phyloP scores from a whole-genome alignment of 2,113 vertebrate species.

The Syngnathoides biaculeatus region DNA sequence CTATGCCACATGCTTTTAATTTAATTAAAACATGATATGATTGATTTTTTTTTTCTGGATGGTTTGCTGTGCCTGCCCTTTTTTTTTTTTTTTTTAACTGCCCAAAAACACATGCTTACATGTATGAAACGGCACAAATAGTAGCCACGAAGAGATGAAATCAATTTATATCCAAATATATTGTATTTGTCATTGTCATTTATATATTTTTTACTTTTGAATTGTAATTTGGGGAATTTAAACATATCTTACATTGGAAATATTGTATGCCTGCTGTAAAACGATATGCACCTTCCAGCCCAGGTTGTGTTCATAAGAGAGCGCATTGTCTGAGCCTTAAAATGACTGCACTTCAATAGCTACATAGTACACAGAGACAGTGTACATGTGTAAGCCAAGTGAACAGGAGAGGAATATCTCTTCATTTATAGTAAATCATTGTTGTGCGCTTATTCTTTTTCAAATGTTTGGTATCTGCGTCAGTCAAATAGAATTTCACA shows the following conservation, averaged over 20 bases:
- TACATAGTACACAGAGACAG: constrained; percentile 6
- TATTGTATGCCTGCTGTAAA: constrained; percentile 1
- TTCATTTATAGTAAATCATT: background rate
- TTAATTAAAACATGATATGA: too few relatives aligned
- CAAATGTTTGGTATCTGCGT: constrained; percentile 10
- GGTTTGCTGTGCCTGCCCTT: too few relatives aligned
- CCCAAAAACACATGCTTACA: background rate
- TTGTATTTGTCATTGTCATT: constrained; percentile 1
- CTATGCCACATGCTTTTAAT: too few relatives aligned
- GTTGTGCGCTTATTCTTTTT: background rate
- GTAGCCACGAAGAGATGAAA: constrained; percentile 22
- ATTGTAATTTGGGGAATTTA: background rate
- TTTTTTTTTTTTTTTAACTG: too few relatives aligned
- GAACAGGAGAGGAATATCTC: background rate
- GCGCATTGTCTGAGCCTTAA: constrained; percentile 43
- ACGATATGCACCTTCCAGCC: constrained; percentile 16
- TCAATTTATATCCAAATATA: constrained; percentile 1
- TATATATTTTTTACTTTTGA: background rate
- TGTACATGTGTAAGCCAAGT: background rate
- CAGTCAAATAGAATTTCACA: constrained; percentile 7
- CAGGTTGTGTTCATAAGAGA: constrained; percentile 15
- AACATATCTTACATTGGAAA: constrained; percentile 6
- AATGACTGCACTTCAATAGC: constrained; percentile 36
- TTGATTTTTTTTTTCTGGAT: too few relatives aligned
- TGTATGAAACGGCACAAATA: background rate